Evolutionary conservation across 1,140 invertebrate genomes (phyloP).

Genomic region (Mamestra configurata): DNA sequence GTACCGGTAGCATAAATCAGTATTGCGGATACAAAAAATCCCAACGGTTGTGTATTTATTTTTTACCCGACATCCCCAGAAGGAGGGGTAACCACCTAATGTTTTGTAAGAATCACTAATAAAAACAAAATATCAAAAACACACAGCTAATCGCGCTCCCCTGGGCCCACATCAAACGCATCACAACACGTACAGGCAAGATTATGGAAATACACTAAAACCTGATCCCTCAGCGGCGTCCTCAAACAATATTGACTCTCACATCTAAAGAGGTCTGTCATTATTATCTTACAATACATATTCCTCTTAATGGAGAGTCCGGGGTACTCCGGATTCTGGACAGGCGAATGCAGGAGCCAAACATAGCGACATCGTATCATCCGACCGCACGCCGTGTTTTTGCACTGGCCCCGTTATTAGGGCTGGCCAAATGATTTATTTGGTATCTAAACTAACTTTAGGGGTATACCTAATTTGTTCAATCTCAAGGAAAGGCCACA

Average conservation of each 20-base stretch:
- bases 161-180: conserved; percentile 14
- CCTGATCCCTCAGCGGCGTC: conserved; percentile 8
- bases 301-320: conserved; percentile 48
- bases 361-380: conserved; percentile 44
- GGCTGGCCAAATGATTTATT: conserved; percentile 52
- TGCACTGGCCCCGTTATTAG: conserved; percentile 60
- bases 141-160: background rate
- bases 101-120: too few species aligned
- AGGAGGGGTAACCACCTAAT: too few species aligned
- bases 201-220: conserved; percentile 36
- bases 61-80: too few species aligned
- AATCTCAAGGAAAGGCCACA: too few species aligned
- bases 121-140: background rate
- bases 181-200: background rate
- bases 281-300: conserved; percentile 54
- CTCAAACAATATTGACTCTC: conserved; percentile 35
- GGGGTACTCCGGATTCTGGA: conserved; percentile 26
- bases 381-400: conserved; percentile 59
- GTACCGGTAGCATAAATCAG: too few species aligned
- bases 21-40: too few species aligned
- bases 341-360: conserved; percentile 53
- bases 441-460: background rate
- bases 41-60: too few species aligned
- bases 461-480: too few species aligned
- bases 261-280: conserved; percentile 40